Evolutionary conservation across 2,888 invertebrate species (phyloP).

Genomic region (Lepetodrilus schrolli): DNA sequence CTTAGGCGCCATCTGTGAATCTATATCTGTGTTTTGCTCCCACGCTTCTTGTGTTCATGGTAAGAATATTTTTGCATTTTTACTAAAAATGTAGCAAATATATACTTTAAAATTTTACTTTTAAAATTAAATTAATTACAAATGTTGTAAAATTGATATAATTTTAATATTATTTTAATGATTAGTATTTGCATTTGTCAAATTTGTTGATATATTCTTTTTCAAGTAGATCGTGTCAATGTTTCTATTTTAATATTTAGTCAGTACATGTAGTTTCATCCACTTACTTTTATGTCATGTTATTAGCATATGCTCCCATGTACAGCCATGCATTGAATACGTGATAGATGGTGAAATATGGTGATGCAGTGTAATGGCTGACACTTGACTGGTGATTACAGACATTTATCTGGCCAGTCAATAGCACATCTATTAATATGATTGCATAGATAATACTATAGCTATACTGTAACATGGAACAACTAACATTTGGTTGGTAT

Average conservation of each 20-base stretch:
- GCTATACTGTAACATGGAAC: neutral
- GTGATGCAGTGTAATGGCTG: no score
- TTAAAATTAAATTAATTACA: neutral
- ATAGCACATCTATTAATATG: neutral
- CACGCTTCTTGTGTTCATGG: slow-evolving; percentile 17
- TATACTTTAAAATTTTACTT: neutral
- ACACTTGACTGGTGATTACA: no score
- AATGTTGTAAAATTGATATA: neutral
- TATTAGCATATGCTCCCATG: no score
- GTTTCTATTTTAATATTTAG: no score
- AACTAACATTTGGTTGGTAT: neutral
- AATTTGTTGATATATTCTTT: neutral
- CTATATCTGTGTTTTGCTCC: neutral
- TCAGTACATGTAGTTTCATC: no score
- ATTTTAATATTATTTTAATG: neutral
- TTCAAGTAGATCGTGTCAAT: no score
- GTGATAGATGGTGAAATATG: no score
- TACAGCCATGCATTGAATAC: no score
- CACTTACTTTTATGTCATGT: no score
- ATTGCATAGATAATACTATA: neutral
- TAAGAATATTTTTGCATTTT: slow-evolving; percentile 1
- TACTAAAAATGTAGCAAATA: neutral
- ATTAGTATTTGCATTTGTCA: neutral
- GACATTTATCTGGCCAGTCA: slow-evolving; percentile 5
- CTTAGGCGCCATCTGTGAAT: slow-evolving; percentile 17